Percentiles rank a stretch among this genome's conserved stretches.
These are phyloP conservation scores for Portevinia maculata DNA, from an alignment of 2,888 invertebrate genomes.

Conservation along the genomic window DNA sequence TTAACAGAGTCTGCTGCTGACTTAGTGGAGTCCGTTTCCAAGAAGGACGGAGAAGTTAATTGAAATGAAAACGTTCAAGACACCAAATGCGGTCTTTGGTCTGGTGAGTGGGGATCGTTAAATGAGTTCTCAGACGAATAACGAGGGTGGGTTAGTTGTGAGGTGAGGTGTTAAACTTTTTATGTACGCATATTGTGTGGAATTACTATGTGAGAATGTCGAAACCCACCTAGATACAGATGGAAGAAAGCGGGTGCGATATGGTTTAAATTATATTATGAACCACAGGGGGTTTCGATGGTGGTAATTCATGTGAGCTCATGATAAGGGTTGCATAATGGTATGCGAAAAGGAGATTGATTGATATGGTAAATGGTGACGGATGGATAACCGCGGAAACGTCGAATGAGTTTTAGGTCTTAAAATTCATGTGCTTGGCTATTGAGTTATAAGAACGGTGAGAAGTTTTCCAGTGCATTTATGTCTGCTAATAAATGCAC, in stretches of 20 bases:
- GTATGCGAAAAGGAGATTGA: too few relatives aligned
- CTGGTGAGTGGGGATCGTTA: constrained; percentile 10
- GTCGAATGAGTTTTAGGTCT: too few relatives aligned
- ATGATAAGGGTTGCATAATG: constrained; percentile 61
- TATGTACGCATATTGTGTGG: constrained; percentile 31
- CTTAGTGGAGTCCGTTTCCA: constrained; percentile 53
- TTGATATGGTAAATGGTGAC: too few relatives aligned
- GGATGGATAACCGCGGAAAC: too few relatives aligned
- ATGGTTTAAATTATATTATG: constrained; percentile 59
- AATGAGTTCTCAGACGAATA: constrained; percentile 44
- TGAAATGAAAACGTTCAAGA: constrained; percentile 74
- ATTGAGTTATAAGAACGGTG: too few relatives aligned
- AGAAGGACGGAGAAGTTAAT: constrained; percentile 71
- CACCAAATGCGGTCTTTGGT: constrained; percentile 53
- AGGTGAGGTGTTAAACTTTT: constrained; percentile 55
- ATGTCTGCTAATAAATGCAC: too few relatives aligned
- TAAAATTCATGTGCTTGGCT: too few relatives aligned
- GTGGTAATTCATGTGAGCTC: constrained; percentile 59
- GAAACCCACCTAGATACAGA: not conserved
- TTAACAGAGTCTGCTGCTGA: constrained; percentile 27
- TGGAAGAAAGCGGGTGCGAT: not conserved
- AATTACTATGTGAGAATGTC: not conserved
- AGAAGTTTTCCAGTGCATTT: too few relatives aligned
- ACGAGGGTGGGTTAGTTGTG: constrained; percentile 45
- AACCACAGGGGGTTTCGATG: constrained; percentile 45